phyloP scores from a whole-genome alignment of 2,888 invertebrate genomes.

The Silvanus unidentatus region DNA sequence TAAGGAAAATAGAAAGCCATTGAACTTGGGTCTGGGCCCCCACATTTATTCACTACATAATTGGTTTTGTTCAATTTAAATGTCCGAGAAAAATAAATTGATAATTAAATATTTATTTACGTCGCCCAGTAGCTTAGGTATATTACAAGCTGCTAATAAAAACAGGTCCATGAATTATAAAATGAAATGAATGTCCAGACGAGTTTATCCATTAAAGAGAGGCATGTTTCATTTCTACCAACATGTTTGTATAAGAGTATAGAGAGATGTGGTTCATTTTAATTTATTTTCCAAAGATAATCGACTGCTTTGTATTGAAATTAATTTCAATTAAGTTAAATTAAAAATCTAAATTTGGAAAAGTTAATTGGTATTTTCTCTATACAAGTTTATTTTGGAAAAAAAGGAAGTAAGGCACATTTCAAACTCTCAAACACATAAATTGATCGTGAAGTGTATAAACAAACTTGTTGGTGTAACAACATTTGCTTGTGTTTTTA shows the following conservation, averaged over 20 bases:
- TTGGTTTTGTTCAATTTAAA: conserved; percentile 28
- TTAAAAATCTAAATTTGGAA: conserved; percentile 1
- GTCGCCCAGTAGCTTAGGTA: conserved; percentile 25
- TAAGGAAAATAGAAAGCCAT: background rate
- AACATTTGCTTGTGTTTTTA: too few species aligned
- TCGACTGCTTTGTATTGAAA: conserved; percentile 5
- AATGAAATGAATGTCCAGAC: conserved; percentile 4
- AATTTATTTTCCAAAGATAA: conserved; percentile 5
- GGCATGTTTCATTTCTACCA: conserved; percentile 2
- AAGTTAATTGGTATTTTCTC: conserved; percentile 2
- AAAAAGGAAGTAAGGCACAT: too few species aligned
- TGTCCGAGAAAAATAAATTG: conserved; percentile 33
- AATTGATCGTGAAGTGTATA: too few species aligned
- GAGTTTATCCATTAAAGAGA: conserved; percentile 6
- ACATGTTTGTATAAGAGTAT: conserved; percentile 2
- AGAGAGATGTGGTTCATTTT: too few species aligned
- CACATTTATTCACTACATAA: conserved; percentile 8
- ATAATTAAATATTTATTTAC: conserved; percentile 39
- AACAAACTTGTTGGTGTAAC: too few species aligned
- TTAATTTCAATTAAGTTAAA: conserved; percentile 1
- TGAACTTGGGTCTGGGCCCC: too few species aligned
- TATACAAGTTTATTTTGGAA: too few species aligned
- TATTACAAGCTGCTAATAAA: conserved; percentile 31
- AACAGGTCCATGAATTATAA: conserved; percentile 30
- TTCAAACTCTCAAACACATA: too few species aligned